Percentiles rank a stretch among this genome's conserved stretches.
phyloP scores from a whole-genome alignment of 2,113 vertebrate genomes.

The Vireo altiloquus region DNA sequence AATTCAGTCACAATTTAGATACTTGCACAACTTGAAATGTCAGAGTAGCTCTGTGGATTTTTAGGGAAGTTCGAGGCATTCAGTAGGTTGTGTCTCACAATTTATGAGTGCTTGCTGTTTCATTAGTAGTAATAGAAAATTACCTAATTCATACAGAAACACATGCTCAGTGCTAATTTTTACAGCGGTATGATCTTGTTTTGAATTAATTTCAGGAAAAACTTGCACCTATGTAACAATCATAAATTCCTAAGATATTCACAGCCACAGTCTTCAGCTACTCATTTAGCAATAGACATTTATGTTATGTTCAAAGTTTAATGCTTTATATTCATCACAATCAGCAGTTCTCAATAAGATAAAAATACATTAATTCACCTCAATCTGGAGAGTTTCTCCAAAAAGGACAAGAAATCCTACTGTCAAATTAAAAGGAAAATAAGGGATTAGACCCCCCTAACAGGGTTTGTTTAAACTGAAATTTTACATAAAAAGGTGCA shows the following conservation, averaged over 20 bases:
- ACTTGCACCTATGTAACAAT: not conserved
- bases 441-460: not conserved
- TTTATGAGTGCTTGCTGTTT: not conserved
- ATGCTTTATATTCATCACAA: not conserved
- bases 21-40: not conserved
- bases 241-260: not conserved
- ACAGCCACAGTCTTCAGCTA: not conserved
- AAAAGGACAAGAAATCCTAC: not conserved
- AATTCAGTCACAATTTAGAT: not conserved
- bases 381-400: not conserved
- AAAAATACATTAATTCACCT: not conserved
- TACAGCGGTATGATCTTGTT: not conserved
- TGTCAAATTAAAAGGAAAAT: not conserved
- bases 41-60: not conserved
- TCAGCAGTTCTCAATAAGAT: not conserved
- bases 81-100: not conserved
- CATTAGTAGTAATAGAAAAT: not conserved
- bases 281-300: not conserved
- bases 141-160: not conserved
- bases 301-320: not conserved
- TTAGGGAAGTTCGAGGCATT: not conserved
- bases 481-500: constrained; percentile 43
- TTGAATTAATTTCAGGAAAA: not conserved
- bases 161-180: not conserved
- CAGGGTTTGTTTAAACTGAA: not conserved